Percentiles rank a stretch among this genome's conserved stretches.
Conservation (phyloP, 1,140 invertebrate species). For the Odontomachus brunneus region DNA sequence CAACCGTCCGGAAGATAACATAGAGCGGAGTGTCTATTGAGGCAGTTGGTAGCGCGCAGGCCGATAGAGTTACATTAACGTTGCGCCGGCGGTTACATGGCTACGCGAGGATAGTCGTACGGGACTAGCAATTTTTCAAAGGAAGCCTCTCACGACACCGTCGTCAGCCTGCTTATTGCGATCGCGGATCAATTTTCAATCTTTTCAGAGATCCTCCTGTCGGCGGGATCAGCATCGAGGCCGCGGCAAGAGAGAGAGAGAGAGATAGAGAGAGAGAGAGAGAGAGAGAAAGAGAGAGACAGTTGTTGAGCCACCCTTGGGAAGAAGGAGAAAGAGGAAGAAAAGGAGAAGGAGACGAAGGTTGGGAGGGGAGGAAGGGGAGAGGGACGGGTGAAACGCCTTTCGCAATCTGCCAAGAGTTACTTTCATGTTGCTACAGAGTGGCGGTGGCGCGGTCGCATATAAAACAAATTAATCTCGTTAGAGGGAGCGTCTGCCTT, state of each 20-base stretch:
- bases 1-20: background rate
- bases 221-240: slow-evolving; percentile 35
- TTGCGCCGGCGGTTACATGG: slow-evolving; percentile 8
- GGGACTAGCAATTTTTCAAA: slow-evolving; percentile 58
- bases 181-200: slow-evolving; percentile 61
- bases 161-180: slow-evolving; percentile 48
- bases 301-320: slow-evolving; percentile 44
- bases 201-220: slow-evolving; percentile 54
- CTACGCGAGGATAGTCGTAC: slow-evolving; percentile 36
- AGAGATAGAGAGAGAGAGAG: slow-evolving; percentile 55
- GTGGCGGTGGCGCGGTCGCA: slow-evolving; percentile 78
- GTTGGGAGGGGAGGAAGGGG: no score
- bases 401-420: slow-evolving; percentile 80
- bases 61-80: slow-evolving; percentile 56
- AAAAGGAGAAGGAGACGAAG: no score
- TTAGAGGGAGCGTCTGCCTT: slow-evolving; percentile 79
- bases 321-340: slow-evolving; percentile 63
- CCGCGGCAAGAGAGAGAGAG: slow-evolving; percentile 51
- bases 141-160: slow-evolving; percentile 53
- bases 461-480: slow-evolving; percentile 84
- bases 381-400: slow-evolving; percentile 67
- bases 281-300: slow-evolving; percentile 51
- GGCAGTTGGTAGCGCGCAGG: slow-evolving; percentile 10
- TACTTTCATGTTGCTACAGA: slow-evolving; percentile 78
- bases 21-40: slow-evolving; percentile 31